Evolutionary conservation across 1,140 invertebrate species (phyloP), one percentile per base, ranked within the genome.

Genomic region (Nymphalis io): DNA sequence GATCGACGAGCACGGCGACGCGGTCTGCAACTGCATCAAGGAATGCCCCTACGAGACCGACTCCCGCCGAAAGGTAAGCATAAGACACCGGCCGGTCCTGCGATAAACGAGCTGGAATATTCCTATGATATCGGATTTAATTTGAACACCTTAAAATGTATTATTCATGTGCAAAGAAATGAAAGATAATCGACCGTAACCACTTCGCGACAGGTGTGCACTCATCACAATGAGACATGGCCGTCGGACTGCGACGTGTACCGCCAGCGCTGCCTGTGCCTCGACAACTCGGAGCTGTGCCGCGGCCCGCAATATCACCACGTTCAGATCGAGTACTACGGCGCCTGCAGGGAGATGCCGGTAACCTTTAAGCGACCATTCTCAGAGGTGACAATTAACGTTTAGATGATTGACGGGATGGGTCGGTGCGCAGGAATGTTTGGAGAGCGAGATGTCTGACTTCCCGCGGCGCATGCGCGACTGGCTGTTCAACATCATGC

Each of bases 401-500:
- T 27, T 27, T 2, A 27, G 23, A 5, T 27, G 5, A 3, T 27
- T 27, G 23, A 27, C 23, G 0, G 3, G 23, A 3, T 5, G 23
- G 23, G 23, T 27, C 23, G 23, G 1, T 39, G 23, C 81, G 4
- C 80, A 96, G 94, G 93, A 94, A 75, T 99, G 98, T 89, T 94
- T 93, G 27, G 93, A 95, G 40, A 96, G 95, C 68, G 97, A 98
- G 87, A 96, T 98, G 95, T 92, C 94, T 5, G 97, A 98, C 92
- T 98, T 98, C 89, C 97, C 97, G 20, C 94, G 97, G 21, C 94
- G 98, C 76, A 99, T 99, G 98, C 94, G 97, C 48, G 98, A 99
- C 81, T 99, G 98, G 98, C 94, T 99, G 8, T 99, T 98, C 93
- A 98, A 98, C 93, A 96, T 98, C 60, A 98, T 98, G 97, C 94